phyloP scores from a whole-genome alignment of 2,113 vertebrate species.

The Pampusana beccarii region DNA sequence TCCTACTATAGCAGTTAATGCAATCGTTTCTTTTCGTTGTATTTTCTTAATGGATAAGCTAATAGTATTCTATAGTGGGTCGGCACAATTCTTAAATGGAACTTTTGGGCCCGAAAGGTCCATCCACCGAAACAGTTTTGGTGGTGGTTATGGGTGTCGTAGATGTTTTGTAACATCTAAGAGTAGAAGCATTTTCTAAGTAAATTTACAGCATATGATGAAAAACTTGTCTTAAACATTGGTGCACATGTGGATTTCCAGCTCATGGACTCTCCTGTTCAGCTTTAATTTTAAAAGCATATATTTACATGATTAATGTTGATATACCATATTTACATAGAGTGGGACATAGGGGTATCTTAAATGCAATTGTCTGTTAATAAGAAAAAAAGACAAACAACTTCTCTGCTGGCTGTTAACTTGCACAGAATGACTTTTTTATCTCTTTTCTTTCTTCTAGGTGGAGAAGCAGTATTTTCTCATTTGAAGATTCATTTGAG shows the following conservation, averaged over 20 bases:
- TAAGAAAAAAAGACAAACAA: background rate
- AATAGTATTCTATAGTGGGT: slow-evolving; percentile 60
- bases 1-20: slow-evolving; percentile 64
- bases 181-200: slow-evolving; percentile 65
- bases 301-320: slow-evolving; percentile 77
- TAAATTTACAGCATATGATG: slow-evolving; percentile 54
- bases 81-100: slow-evolving; percentile 65
- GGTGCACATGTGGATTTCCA: slow-evolving; percentile 86
- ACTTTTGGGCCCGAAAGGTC: slow-evolving; percentile 67
- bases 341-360: slow-evolving; percentile 76
- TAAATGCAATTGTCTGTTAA: slow-evolving; percentile 66
- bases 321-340: slow-evolving; percentile 75
- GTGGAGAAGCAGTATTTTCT: slow-evolving; percentile 85
- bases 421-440: slow-evolving; percentile 65
- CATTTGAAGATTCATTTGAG: slow-evolving; percentile 84
- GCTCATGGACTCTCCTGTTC: slow-evolving; percentile 85
- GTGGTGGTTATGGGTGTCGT: slow-evolving; percentile 49
- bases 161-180: slow-evolving; percentile 40
- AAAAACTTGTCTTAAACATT: slow-evolving; percentile 71
- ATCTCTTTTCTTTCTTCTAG: slow-evolving; percentile 83
- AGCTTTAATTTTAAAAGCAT: slow-evolving; percentile 81
- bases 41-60: slow-evolving; percentile 70
- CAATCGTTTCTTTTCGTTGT: slow-evolving; percentile 74
- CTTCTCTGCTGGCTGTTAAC: slow-evolving; percentile 13
- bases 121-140: slow-evolving; percentile 57